Conservation (phyloP, 2,113 vertebrate genomes). For the Morone saxatilis region DNA sequence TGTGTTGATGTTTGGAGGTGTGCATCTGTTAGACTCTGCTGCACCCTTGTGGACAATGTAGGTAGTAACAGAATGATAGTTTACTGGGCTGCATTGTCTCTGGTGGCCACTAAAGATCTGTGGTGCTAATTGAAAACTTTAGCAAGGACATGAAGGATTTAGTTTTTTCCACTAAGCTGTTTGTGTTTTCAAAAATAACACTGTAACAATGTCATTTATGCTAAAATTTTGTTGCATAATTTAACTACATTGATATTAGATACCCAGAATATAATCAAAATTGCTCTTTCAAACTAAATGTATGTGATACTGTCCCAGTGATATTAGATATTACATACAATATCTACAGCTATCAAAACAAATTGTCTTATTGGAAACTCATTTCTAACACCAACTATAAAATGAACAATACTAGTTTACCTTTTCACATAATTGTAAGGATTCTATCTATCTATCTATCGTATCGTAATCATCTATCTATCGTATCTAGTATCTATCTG, state of each 20-base stretch:
- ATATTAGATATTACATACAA: background rate
- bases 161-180: background rate
- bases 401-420: background rate
- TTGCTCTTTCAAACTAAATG: background rate
- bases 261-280: background rate
- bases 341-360: background rate
- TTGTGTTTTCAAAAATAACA: background rate
- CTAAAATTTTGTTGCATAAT: background rate
- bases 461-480: background rate
- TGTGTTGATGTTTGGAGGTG: background rate
- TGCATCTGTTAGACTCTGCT: constrained; percentile 58
- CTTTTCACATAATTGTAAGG: background rate
- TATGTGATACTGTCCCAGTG: background rate
- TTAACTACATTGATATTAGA: too few relatives aligned
- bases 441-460: background rate
- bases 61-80: background rate
- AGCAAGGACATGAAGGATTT: background rate
- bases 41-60: constrained; percentile 61
- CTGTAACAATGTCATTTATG: background rate
- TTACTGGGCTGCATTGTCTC: constrained; percentile 24
- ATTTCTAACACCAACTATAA: background rate
- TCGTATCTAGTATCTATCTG: background rate
- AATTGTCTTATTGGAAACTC: background rate
- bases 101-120: constrained; percentile 17
- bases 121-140: constrained; percentile 3